Evolutionary conservation across 1,140 invertebrate species (phyloP), one percentile per base, ranked within the genome.

Genomic region (Drosophila sulfurigaster): DNA sequence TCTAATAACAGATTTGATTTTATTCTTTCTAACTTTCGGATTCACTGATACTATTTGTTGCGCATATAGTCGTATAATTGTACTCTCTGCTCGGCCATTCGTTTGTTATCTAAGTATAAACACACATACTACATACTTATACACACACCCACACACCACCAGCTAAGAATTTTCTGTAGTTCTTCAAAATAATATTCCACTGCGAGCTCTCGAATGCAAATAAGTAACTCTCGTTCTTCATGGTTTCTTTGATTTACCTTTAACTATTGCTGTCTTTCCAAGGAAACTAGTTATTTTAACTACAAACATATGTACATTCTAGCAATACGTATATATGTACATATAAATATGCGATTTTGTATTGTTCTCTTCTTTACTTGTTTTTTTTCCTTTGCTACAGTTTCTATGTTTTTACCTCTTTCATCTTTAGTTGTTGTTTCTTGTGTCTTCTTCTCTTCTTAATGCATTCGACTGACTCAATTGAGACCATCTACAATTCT

Each of bases 191-290:
- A 56, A 32, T 56, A 20, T 32, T 76, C 51, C 43, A 78, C 59
- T 49, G 20, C 15, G 20, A 49, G 48, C 20, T 49, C 78, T 81
- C 63, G 67, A 68, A 58, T 62, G 38, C 16, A 16, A 43, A 69
- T 32, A 25, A 25, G 20, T 25, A 25, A 25, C 8, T 16, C 49
- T 52, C 48, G 62, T 56, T 51, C 16, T 11, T 58, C 30, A 49
- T 68, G 30, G 45, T 68, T 38, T 49, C 46, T 57, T 72, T 51
- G 41, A 28, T 72, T 64, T 73, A 78, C 58, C 73, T 70, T 60
- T 56, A 85, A 68, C 77, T 72, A 70, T 82, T 87, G 74, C 66
- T 73, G 68, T 74, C 73, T 79, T 81, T 73, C 68, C 56, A 69
- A 20, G 28, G 52, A 16, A 52, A 70, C 43, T 52, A 58, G 76